phyloP scores from a whole-genome alignment of 2,888 invertebrate genomes.

The Ormyrus pomaceus region DNA sequence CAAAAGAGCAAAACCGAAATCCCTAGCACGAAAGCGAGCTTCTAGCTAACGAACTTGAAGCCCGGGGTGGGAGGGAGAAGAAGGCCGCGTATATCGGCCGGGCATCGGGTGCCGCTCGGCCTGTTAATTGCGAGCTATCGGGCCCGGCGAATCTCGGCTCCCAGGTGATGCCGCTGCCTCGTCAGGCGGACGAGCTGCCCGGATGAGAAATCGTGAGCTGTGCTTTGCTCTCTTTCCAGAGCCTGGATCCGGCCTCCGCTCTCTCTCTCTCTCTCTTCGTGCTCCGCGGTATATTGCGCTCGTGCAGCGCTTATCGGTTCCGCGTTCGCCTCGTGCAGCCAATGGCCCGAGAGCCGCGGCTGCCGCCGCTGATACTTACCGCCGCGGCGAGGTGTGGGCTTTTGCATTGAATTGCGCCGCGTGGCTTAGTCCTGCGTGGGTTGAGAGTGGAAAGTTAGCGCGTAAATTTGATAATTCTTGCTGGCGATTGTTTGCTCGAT shows the following conservation, averaged over 20 bases:
- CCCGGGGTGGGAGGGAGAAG: no score
- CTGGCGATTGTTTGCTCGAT: no score
- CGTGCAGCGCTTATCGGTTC: no score
- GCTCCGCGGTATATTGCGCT: no score
- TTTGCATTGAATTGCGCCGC: no score
- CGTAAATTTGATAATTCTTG: no score
- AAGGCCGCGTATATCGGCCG: constrained; percentile 29
- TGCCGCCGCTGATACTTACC: no score
- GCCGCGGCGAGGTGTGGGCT: no score
- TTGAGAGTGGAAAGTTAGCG: no score
- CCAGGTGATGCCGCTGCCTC: background rate
- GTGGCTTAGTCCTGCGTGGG: no score
- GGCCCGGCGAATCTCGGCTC: constrained; percentile 23
- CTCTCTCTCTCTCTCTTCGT: background rate
- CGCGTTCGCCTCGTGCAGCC: no score
- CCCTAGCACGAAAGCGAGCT: background rate
- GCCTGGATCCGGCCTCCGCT: background rate
- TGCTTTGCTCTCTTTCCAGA: background rate
- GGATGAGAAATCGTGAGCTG: background rate
- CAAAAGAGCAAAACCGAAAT: background rate
- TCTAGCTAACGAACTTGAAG: constrained; percentile 28
- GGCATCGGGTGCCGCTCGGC: constrained; percentile 46
- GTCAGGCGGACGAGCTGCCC: background rate
- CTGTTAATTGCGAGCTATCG: constrained; percentile 54
- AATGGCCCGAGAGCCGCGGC: no score